A percentile compares a stretch with the other conserved stretches of the same genome.
Conservation (phyloP, 2,888 invertebrate species). For the Nymphalis urticae region DNA sequence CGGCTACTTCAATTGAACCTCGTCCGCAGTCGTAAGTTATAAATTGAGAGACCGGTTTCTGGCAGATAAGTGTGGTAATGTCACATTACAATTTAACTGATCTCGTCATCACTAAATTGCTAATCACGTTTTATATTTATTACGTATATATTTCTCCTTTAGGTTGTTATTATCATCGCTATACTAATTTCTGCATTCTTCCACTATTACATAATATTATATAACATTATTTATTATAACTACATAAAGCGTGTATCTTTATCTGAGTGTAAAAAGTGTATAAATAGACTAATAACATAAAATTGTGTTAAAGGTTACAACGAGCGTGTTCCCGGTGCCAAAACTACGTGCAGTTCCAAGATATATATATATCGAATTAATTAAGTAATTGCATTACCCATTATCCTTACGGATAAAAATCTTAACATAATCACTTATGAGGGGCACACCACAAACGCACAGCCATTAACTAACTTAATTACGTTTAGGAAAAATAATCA, state of each 20-base stretch:
- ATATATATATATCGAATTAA: constrained; percentile 1
- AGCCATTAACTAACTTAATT: constrained; percentile 1
- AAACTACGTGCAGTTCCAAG: constrained; percentile 10
- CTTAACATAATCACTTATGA: not conserved
- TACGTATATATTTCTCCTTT: constrained; percentile 1
- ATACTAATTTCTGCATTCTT: not conserved
- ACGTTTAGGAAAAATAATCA: not conserved
- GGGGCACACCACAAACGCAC: constrained; percentile 27
- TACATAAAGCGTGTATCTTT: not conserved
- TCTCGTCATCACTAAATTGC: constrained; percentile 17
- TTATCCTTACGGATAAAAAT: constrained; percentile 12
- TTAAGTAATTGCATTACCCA: constrained; percentile 22
- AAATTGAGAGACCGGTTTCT: constrained; percentile 7
- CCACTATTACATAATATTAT: not conserved
- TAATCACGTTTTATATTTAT: not conserved
- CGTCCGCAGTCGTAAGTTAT: not conserved
- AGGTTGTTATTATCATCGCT: not conserved
- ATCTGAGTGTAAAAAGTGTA: not conserved
- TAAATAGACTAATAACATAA: constrained; percentile 3
- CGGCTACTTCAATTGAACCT: not conserved
- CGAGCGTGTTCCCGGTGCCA: constrained; percentile 5
- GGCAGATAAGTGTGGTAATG: constrained; percentile 36
- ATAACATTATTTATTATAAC: not conserved
- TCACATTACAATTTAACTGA: constrained; percentile 18
- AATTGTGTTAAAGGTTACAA: constrained; percentile 1